phyloP scores from a whole-genome alignment of 2,797 vertebrate species.

The Gymnoscopelus microlampas region DNA sequence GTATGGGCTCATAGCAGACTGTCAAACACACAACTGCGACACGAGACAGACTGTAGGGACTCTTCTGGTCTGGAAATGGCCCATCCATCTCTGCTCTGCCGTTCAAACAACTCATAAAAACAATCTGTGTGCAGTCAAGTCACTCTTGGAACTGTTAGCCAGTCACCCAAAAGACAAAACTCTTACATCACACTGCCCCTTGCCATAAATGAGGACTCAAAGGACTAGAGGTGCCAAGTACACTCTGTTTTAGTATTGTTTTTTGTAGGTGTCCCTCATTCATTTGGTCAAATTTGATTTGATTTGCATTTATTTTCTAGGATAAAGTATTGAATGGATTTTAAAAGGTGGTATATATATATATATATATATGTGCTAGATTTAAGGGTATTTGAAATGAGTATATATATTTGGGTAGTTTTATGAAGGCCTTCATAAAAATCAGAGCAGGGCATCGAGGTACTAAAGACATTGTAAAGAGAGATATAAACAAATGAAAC shows the following conservation, averaged over 20 bases:
- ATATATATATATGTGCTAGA: constrained; percentile 19
- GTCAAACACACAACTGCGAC: constrained; percentile 48
- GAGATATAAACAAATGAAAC: constrained; percentile 66
- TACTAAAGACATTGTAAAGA: constrained; percentile 42
- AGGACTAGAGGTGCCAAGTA: constrained; percentile 83
- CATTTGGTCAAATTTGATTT: constrained; percentile 55
- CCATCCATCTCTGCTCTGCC: constrained; percentile 47
- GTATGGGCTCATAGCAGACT: constrained; percentile 63
- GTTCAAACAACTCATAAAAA: constrained; percentile 66
- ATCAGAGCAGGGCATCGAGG: constrained; percentile 56
- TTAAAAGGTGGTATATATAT: constrained; percentile 63
- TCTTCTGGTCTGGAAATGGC: constrained; percentile 76
- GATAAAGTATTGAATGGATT: constrained; percentile 60
- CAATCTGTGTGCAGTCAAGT: constrained; percentile 75
- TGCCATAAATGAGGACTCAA: constrained; percentile 81
- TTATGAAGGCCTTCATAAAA: constrained; percentile 90
- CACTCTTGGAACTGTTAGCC: constrained; percentile 77
- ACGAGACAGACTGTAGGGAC: constrained; percentile 71
- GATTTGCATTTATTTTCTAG: constrained; percentile 60
- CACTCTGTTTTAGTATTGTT: constrained; percentile 52
- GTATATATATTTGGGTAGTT: constrained; percentile 45
- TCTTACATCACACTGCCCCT: constrained; percentile 82
- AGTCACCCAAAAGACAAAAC: constrained; percentile 74
- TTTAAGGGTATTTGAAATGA: constrained; percentile 58
- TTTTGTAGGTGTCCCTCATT: constrained; percentile 52